Percentiles rank a stretch among this genome's conserved stretches.
Conservation (phyloP, 2,113 vertebrate genomes). For the Anguilla rostrata region DNA sequence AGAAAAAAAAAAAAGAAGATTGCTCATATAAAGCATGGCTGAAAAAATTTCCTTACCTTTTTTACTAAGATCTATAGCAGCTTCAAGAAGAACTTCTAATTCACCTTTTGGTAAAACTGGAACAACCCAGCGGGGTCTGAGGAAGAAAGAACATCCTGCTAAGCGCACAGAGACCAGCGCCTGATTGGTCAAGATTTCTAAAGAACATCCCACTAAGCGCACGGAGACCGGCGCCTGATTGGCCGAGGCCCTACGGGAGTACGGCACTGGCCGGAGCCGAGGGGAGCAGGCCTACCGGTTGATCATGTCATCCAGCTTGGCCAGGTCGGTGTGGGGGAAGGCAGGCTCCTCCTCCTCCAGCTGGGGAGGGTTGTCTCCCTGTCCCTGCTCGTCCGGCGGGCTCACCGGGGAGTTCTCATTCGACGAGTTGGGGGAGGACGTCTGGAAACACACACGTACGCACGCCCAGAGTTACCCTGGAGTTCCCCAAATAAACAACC, state of each 20-base stretch:
- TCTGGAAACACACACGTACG: slow-evolving; percentile 65
- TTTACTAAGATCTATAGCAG: slow-evolving; percentile 99
- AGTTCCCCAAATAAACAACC: background rate
- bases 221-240: too few species aligned
- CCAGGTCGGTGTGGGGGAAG: slow-evolving; percentile 98
- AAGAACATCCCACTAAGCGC: too few species aligned
- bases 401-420: slow-evolving; percentile 99
- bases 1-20: background rate
- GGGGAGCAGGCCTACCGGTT: slow-evolving; percentile 78
- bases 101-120: slow-evolving; percentile 99
- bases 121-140: slow-evolving; percentile 98
- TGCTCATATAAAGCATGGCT: background rate
- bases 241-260: background rate
- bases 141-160: slow-evolving; percentile 20
- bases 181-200: background rate
- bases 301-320: slow-evolving; percentile 99
- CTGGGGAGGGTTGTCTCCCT: slow-evolving; percentile 86
- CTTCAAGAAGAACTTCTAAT: slow-evolving; percentile 99
- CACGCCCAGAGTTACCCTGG: background rate
- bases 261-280: background rate
- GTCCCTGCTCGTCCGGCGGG: slow-evolving; percentile 90
- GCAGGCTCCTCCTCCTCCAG: slow-evolving; percentile 98
- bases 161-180: background rate
- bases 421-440: slow-evolving; percentile 95
- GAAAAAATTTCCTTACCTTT: slow-evolving; percentile 77